A percentile compares a stretch with the other conserved stretches of the same genome.
phyloP scores from a whole-genome alignment of 2,888 invertebrate genomes.

The Catocala fraxini region DNA sequence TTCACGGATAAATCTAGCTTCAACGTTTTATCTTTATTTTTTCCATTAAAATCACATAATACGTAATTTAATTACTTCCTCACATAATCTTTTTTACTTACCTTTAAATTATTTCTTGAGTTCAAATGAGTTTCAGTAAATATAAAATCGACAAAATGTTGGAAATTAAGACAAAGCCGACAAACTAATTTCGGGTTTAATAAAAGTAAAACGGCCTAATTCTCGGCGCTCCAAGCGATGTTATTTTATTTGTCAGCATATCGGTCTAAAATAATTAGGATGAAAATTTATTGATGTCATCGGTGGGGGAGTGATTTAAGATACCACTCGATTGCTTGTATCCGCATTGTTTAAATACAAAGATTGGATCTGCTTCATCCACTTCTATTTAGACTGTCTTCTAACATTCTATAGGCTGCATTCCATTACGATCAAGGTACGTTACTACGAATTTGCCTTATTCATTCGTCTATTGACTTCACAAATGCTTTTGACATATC shows the following conservation, averaged over 20 bases:
- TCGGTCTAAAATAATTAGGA: conserved; percentile 81
- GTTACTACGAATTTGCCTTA: no score
- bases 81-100: conserved; percentile 44
- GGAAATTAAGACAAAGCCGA: conserved; percentile 62
- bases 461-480: no score
- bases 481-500: no score
- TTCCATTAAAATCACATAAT: conserved; percentile 60
- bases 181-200: conserved; percentile 73
- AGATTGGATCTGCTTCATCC: conserved; percentile 48
- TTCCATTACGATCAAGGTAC: no score
- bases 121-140: conserved; percentile 21
- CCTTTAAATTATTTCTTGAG: conserved; percentile 48
- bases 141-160: conserved; percentile 54
- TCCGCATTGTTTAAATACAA: conserved; percentile 70
- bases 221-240: conserved; percentile 67
- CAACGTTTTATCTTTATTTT: conserved; percentile 60
- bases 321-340: conserved; percentile 47
- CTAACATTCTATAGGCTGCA: no score
- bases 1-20: conserved; percentile 59
- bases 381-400: conserved; percentile 47
- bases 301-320: conserved; percentile 71
- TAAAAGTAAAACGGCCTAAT: conserved; percentile 75
- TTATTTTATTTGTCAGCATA: conserved; percentile 80
- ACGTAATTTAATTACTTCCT: conserved; percentile 56
- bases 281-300: conserved; percentile 83